Percentiles rank a stretch among this genome's conserved stretches.
phyloP scores from a whole-genome alignment of 2,888 invertebrate genomes.

The Bimastos eiseni region DNA sequence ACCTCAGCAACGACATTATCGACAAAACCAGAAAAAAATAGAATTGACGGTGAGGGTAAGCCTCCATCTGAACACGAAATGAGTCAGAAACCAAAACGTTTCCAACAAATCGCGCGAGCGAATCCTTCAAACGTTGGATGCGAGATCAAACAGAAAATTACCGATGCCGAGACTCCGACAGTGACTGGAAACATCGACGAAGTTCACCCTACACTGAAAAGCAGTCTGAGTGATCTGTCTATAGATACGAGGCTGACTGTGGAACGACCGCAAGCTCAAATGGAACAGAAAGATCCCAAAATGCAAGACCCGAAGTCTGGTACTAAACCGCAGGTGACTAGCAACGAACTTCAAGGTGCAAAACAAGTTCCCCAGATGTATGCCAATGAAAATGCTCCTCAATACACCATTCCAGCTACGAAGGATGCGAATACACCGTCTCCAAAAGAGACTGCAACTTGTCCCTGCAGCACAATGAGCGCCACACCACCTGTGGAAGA shows the following conservation, averaged over 20 bases:
- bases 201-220: not conserved
- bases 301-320: not conserved
- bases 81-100: not conserved
- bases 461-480: not conserved
- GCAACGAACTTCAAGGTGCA: not conserved
- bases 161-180: not conserved
- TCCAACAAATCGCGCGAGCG: not conserved
- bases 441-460: not conserved
- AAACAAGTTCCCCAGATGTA: not conserved
- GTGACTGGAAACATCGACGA: not conserved
- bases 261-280: not conserved
- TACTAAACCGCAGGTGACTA: not conserved
- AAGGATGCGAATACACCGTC: not conserved
- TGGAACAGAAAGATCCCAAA: not conserved
- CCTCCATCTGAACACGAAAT: not conserved
- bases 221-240: not conserved
- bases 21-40: not conserved
- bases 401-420: not conserved
- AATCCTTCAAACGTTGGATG: not conserved
- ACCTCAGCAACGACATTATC: not conserved
- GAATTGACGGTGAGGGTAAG: not conserved
- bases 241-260: not conserved
- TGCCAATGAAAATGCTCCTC: not conserved
- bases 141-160: not conserved
- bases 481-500: not conserved